Conservation (phyloP, 2,888 invertebrate genomes). For the Archaeoteleia sp. region DNA sequence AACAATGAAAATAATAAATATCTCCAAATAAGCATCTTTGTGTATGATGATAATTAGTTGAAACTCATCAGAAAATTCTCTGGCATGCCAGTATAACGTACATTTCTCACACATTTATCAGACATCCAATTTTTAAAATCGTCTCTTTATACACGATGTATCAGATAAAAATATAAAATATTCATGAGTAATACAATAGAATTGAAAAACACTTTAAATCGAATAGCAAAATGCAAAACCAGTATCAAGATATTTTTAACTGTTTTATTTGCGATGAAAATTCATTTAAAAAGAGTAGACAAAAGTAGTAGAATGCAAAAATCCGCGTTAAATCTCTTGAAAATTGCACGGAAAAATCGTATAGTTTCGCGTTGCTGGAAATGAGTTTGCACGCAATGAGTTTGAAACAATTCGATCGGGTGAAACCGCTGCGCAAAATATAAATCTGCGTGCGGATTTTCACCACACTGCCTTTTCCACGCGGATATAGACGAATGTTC, state of each 20-base stretch:
- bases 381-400: slow-evolving; percentile 10
- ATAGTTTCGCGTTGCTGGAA: slow-evolving; percentile 3
- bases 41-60: too few species aligned
- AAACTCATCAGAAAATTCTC: too few species aligned
- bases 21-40: too few species aligned
- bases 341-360: slow-evolving; percentile 1
- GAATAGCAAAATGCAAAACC: too few species aligned
- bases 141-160: too few species aligned
- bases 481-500: slow-evolving; percentile 7
- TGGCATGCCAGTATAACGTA: too few species aligned
- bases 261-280: not conserved
- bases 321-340: slow-evolving; percentile 6
- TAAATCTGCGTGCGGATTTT: slow-evolving; percentile 13
- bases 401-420: slow-evolving; percentile 13
- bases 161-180: too few species aligned
- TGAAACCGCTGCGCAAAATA: slow-evolving; percentile 8
- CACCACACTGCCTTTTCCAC: slow-evolving; percentile 16
- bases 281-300: not conserved
- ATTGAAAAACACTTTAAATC: not conserved
- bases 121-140: too few species aligned
- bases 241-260: not conserved
- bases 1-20: too few species aligned
- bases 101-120: too few species aligned
- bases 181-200: not conserved
- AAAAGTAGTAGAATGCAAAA: not conserved